These are phyloP conservation scores for Tetrao urogallus DNA, from an alignment of 2,113 vertebrate genomes.

Conservation along the genomic window DNA sequence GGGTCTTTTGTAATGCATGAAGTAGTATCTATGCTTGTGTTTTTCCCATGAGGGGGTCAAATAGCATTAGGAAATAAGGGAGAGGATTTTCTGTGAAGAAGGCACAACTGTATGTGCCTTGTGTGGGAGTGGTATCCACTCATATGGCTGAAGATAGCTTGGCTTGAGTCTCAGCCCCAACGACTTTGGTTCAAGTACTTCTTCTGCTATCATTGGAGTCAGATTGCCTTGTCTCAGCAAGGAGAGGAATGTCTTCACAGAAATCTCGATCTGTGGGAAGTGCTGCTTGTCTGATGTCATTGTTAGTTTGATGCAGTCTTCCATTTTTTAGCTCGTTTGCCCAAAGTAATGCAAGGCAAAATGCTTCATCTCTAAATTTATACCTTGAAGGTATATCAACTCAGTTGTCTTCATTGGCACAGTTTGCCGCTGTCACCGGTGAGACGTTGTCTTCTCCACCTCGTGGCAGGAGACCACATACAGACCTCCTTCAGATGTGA, in stretches of 20 bases:
- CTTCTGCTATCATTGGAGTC: not conserved
- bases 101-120: not conserved
- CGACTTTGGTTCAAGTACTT: not conserved
- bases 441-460: not conserved
- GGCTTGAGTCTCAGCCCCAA: not conserved
- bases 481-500: not conserved
- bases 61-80: not conserved
- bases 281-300: not conserved
- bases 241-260: not conserved
- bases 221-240: not conserved
- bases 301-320: not conserved
- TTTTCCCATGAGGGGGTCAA: conserved; percentile 25
- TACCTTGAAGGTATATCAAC: not conserved
- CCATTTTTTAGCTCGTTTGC: not conserved
- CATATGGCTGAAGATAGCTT: not conserved
- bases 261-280: not conserved
- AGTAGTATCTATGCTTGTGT: not conserved
- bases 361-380: not conserved
- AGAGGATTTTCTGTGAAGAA: not conserved
- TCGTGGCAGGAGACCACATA: not conserved
- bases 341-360: not conserved
- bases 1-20: conserved; percentile 8
- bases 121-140: not conserved
- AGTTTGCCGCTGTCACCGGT: not conserved
- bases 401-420: not conserved